Percentiles rank a stretch among this genome's conserved stretches.
These are phyloP conservation scores for Julus scanicus DNA, from an alignment of 2,888 invertebrate genomes.

Conservation along the genomic window DNA sequence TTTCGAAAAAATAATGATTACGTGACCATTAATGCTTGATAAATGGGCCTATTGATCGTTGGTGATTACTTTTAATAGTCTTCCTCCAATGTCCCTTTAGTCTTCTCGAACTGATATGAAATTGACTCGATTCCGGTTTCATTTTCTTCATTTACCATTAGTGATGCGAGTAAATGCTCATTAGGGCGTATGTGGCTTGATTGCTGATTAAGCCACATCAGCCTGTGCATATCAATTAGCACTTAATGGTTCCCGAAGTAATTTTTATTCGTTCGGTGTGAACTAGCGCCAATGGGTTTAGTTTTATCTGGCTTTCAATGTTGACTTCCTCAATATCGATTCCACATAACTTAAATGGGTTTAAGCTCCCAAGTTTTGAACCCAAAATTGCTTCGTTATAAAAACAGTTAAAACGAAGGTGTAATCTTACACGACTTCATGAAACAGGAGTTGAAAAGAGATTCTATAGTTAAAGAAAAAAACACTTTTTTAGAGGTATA, in stretches of 20 bases:
- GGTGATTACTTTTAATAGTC: slow-evolving; percentile 8
- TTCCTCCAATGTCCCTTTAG: background rate
- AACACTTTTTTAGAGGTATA: background rate
- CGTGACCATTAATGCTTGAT: background rate
- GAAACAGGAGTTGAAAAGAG: background rate
- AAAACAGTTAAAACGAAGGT: background rate
- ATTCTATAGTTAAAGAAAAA: background rate
- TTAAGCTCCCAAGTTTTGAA: background rate
- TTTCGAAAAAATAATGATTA: background rate
- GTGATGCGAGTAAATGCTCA: slow-evolving; percentile 30
- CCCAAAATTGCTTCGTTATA: background rate
- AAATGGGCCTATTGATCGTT: background rate
- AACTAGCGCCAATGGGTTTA: background rate
- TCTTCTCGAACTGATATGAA: background rate
- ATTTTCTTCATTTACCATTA: slow-evolving; percentile 16
- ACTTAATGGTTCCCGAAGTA: slow-evolving; percentile 35
- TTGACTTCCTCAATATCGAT: background rate
- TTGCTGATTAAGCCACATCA: slow-evolving; percentile 30
- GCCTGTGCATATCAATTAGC: slow-evolving; percentile 39
- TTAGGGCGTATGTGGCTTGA: slow-evolving; percentile 1
- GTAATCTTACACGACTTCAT: background rate
- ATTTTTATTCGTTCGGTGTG: background rate
- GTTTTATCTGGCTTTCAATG: background rate
- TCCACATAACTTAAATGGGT: background rate
- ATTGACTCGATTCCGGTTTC: slow-evolving; percentile 20